These are phyloP conservation scores for Sylvia atricapilla DNA, from an alignment of 2,113 vertebrate species.

Conservation along the genomic window DNA sequence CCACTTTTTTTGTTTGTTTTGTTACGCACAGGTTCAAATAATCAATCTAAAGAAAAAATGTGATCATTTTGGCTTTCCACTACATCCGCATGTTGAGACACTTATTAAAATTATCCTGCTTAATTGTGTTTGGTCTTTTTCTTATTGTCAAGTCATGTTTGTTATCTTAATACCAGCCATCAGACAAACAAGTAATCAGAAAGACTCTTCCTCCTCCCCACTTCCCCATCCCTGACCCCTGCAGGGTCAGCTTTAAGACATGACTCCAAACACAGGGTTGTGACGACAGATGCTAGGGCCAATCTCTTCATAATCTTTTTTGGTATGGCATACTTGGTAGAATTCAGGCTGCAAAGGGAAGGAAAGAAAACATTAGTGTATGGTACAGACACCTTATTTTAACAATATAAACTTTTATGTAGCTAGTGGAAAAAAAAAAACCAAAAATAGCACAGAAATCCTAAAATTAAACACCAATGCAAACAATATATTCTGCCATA, in stretches of 20 bases:
- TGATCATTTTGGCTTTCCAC: constrained; percentile 80
- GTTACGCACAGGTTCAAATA: constrained; percentile 76
- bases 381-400: neutral
- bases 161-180: constrained; percentile 76
- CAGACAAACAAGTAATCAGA: constrained; percentile 80
- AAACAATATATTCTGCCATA: neutral
- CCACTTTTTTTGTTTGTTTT: constrained; percentile 77
- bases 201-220: constrained; percentile 64
- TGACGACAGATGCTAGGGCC: constrained; percentile 99
- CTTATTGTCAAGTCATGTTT: constrained; percentile 77
- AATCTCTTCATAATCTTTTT: constrained; percentile 99
- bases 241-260: constrained; percentile 86
- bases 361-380: neutral
- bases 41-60: constrained; percentile 78
- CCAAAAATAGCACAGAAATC: neutral
- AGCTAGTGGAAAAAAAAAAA: neutral
- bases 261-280: constrained; percentile 99
- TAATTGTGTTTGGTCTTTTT: constrained; percentile 81
- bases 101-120: constrained; percentile 82
- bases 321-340: constrained; percentile 99
- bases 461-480: neutral
- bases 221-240: constrained; percentile 65
- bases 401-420: neutral
- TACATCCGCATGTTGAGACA: constrained; percentile 78
- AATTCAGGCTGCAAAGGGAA: constrained; percentile 88